Evolutionary conservation across 2,888 invertebrate genomes (phyloP), one percentile per base, ranked within the genome.

Genomic region (Philhelius pedissequus): DNA sequence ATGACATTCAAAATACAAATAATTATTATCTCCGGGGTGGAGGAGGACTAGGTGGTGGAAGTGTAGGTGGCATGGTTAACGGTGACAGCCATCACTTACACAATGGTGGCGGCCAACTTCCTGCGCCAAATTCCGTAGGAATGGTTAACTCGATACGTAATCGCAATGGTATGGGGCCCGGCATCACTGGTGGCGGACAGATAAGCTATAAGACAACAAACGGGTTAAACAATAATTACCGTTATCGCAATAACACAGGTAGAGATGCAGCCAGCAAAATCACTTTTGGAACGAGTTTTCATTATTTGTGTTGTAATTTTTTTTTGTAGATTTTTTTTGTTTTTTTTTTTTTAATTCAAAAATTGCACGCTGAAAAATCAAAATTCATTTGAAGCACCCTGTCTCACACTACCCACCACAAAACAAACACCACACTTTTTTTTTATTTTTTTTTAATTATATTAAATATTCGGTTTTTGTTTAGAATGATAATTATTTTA

Each of bases 171-270:
- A 74, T 82, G 25, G 75, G 87, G 15, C 76, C 62, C 22, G 81
- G 58, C 73, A 81, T 73, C 74, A 78, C 70, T 71, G 77, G 77
- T 77, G 88, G 87, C 66, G 87, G 87, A 69, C 87, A 88, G 62
- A 81, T 86, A 45, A 87, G 87, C 66, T 90, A 89, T 86, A 90
- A 90, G 87, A 89, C 90, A 86, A 88, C 88, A 81, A 91, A 90
- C 87, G 89, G 89, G 86, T 88, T 90, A 87, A 91, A 90, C 88
- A 91, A 91, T 88, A 91, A 91, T 89, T 92, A 91, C 88, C 91
- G 91, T 87, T 92, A 89, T 89, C 91, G 91, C 89, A 90, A 88
- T 80, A 88, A 88, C 83, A 89, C 91, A 91, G 90, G 90, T 91
- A 90, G 80, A 69, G 18, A 68, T 43, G 50, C 62, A 62, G 60